These are phyloP conservation scores for Dryococelus australis DNA, from an alignment of 2,888 invertebrate genomes.

Conservation along the genomic window DNA sequence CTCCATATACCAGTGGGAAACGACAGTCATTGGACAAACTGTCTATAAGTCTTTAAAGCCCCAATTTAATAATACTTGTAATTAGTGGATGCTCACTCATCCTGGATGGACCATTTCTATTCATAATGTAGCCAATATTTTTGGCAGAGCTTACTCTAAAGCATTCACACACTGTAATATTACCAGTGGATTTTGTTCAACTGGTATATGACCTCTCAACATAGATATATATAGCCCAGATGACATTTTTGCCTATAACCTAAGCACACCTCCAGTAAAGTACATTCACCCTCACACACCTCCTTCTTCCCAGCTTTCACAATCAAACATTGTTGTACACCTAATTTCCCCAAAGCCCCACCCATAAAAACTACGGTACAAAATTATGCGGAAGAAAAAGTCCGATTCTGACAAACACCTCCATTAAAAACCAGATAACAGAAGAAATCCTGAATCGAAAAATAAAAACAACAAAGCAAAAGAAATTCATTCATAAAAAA, in stretches of 20 bases:
- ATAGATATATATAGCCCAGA: slow-evolving; percentile 3
- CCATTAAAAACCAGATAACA: slow-evolving; percentile 22
- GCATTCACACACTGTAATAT: not conserved
- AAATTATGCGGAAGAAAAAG: not conserved
- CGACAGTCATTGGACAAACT: not conserved
- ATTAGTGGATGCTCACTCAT: not conserved
- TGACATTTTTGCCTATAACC: not conserved
- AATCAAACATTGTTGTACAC: not conserved
- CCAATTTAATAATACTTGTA: not conserved
- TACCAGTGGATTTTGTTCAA: slow-evolving; percentile 21
- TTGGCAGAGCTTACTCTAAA: not conserved
- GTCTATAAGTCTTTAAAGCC: not conserved
- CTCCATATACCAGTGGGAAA: not conserved
- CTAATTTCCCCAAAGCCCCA: slow-evolving; percentile 18
- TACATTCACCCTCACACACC: not conserved
- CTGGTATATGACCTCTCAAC: slow-evolving; percentile 25
- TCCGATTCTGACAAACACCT: not conserved
- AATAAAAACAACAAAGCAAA: not conserved
- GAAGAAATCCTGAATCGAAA: not conserved
- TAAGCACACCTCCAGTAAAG: not conserved
- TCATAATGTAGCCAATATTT: not conserved
- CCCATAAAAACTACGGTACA: not conserved
- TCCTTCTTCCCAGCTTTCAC: not conserved
- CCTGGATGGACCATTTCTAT: not conserved
- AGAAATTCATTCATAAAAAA: not conserved